These are phyloP conservation scores for Drosophila cognata DNA, from an alignment of 2,888 invertebrate species.

Conservation along the genomic window DNA sequence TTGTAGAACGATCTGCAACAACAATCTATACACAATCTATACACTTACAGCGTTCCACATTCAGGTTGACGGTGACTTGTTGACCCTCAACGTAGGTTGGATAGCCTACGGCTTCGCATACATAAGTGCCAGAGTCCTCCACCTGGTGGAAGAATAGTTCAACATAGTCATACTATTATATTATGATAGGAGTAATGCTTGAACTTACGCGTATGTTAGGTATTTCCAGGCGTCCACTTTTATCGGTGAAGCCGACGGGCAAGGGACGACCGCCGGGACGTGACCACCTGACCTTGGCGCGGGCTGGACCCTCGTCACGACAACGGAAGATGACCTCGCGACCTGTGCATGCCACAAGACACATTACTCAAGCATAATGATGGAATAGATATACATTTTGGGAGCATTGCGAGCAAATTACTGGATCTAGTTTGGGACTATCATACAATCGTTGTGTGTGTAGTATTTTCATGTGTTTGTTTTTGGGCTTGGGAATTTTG, in stretches of 20 bases:
- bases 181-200: not conserved
- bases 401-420: slow-evolving; percentile 40
- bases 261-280: slow-evolving; percentile 90
- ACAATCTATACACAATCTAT: not conserved
- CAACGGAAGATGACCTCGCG: slow-evolving; percentile 97
- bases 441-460: slow-evolving; percentile 37
- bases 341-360: slow-evolving; percentile 86
- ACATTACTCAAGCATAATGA: slow-evolving; percentile 20
- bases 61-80: slow-evolving; percentile 89
- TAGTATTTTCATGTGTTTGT: slow-evolving; percentile 5
- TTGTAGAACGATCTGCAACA: not conserved
- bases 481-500: slow-evolving; percentile 1
- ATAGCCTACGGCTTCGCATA: slow-evolving; percentile 92
- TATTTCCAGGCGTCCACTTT: slow-evolving; percentile 93
- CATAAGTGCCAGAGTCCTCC: slow-evolving; percentile 92
- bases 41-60: slow-evolving; percentile 92
- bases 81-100: slow-evolving; percentile 88
- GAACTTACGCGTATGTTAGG: slow-evolving; percentile 89
- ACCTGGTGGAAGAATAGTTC: slow-evolving; percentile 84
- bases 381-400: not conserved
- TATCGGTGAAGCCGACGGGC: slow-evolving; percentile 91
- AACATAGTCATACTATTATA: not conserved
- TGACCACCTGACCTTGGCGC: slow-evolving; percentile 91
- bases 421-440: slow-evolving; percentile 22
- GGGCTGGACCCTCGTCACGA: slow-evolving; percentile 93